Percentiles rank a stretch among this genome's conserved stretches.
phyloP scores from a whole-genome alignment of 2,113 vertebrate species.

The Seriola quinqueradiata region DNA sequence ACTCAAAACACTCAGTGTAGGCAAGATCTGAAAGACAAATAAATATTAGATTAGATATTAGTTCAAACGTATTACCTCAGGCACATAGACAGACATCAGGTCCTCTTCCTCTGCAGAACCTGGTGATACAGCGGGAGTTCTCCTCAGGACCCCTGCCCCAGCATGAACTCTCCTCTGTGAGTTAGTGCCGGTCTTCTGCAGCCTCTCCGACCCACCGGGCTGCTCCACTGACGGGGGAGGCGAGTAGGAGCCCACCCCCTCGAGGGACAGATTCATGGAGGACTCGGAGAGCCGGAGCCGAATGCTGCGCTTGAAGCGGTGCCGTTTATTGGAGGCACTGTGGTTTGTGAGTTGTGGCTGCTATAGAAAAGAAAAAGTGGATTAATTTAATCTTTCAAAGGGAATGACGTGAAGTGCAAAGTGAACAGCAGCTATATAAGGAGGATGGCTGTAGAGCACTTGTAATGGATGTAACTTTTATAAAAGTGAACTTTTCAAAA shows the following conservation, averaged over 20 bases:
- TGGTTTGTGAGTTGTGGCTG: constrained; percentile 82
- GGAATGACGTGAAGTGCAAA: not conserved
- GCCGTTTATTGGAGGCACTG: constrained; percentile 86
- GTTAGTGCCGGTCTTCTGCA: constrained; percentile 45
- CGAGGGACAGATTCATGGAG: constrained; percentile 85
- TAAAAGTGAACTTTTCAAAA: not conserved
- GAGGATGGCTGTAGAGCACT: not conserved
- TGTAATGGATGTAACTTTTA: not conserved
- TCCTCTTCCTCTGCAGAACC: constrained; percentile 86
- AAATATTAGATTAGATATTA: not conserved
- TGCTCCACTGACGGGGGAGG: constrained; percentile 68
- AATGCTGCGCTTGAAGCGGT: constrained; percentile 90
- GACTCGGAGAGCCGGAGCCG: constrained; percentile 91
- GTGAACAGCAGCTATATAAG: not conserved
- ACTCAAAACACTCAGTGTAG: not conserved
- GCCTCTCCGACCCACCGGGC: constrained; percentile 47
- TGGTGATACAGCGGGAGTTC: constrained; percentile 82
- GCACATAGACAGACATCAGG: constrained; percentile 68
- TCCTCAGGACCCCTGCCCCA: constrained; percentile 77
- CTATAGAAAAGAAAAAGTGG: constrained; percentile 15
- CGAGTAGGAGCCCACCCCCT: constrained; percentile 70
- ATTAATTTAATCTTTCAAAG: constrained; percentile 5
- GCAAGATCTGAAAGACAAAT: not conserved
- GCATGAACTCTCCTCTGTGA: constrained; percentile 75
- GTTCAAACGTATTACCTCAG: constrained; percentile 64